Percentiles rank a stretch among this genome's conserved stretches.
These are phyloP conservation scores for Corydoras maculifer DNA, from an alignment of 2,113 vertebrate genomes.

Conservation along the genomic window DNA sequence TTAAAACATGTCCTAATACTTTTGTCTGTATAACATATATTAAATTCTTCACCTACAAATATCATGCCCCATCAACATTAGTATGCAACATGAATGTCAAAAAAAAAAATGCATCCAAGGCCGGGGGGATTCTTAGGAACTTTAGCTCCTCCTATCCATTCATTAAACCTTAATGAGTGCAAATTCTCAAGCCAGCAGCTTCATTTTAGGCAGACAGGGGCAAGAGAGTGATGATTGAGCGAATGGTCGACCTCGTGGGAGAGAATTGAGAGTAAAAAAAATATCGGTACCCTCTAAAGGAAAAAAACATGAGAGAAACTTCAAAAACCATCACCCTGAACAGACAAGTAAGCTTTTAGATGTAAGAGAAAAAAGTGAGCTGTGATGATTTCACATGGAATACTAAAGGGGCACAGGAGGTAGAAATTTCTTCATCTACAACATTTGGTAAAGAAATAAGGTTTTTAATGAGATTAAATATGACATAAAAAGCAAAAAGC, in stretches of 20 bases:
- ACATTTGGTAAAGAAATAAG: too few relatives aligned
- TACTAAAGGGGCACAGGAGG: too few relatives aligned
- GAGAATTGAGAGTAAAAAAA: constrained; percentile 3
- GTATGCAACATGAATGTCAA: constrained; percentile 4
- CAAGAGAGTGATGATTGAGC: constrained; percentile 5
- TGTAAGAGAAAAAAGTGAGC: not conserved
- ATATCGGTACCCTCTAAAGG: not conserved
- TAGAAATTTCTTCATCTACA: too few relatives aligned
- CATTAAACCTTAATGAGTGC: constrained; percentile 40
- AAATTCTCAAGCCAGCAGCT: constrained; percentile 25
- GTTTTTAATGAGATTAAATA: too few relatives aligned
- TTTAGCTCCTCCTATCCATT: constrained; percentile 39
- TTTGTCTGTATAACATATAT: constrained; percentile 8
- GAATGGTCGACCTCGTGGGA: not conserved
- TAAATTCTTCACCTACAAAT: not conserved
- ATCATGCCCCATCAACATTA: not conserved
- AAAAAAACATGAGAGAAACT: not conserved
- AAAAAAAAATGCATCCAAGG: constrained; percentile 25
- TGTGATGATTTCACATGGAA: constrained; percentile 1
- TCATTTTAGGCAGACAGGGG: not conserved
- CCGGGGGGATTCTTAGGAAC: constrained; percentile 41
- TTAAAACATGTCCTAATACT: too few relatives aligned
- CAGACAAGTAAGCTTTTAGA: not conserved
- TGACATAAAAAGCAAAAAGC: too few relatives aligned
- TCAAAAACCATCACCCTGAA: not conserved